These are phyloP conservation scores for Cremastinae sp. DNA, from an alignment of 2,888 invertebrate species.

Conservation along the genomic window DNA sequence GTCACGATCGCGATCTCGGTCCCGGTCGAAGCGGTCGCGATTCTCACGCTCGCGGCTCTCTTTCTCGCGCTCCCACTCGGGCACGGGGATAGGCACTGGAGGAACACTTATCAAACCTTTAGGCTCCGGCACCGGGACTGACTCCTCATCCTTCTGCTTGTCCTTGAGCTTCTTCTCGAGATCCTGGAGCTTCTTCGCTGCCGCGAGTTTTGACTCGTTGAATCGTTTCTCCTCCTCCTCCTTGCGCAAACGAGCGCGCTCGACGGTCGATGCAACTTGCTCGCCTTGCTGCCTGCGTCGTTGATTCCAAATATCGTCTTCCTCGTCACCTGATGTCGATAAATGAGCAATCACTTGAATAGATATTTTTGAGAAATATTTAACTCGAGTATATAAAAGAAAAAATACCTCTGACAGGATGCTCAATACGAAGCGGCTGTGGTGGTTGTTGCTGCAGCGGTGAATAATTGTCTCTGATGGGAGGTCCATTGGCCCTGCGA, in stretches of 20 bases:
- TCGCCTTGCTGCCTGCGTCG: slow-evolving; percentile 86
- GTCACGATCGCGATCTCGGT: slow-evolving; percentile 60
- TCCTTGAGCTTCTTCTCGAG: slow-evolving; percentile 85
- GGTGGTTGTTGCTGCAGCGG: slow-evolving; percentile 56
- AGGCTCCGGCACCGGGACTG: slow-evolving; percentile 71
- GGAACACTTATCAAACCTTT: slow-evolving; percentile 80
- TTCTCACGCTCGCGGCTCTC: slow-evolving; percentile 79
- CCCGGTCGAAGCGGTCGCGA: slow-evolving; percentile 69
- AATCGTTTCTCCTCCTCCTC: slow-evolving; percentile 94
- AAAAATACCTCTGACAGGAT: slow-evolving; percentile 73
- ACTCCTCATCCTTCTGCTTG: slow-evolving; percentile 78
- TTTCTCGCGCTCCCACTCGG: slow-evolving; percentile 82
- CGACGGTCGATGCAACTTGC: slow-evolving; percentile 89
- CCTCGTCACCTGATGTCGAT: slow-evolving; percentile 78
- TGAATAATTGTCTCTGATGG: slow-evolving; percentile 68
- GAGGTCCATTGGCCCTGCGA: slow-evolving; percentile 75
- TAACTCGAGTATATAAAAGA: neutral
- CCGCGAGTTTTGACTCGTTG: slow-evolving; percentile 83
- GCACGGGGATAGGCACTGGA: slow-evolving; percentile 81
- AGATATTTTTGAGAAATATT: neutral
- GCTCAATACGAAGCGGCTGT: slow-evolving; percentile 79
- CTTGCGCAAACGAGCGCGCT: slow-evolving; percentile 91
- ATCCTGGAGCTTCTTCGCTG: slow-evolving; percentile 86
- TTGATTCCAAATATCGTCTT: slow-evolving; percentile 87
- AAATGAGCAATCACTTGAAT: neutral